These are phyloP conservation scores for Drosophila differens DNA, from an alignment of 2,888 invertebrate genomes.

Conservation along the genomic window DNA sequence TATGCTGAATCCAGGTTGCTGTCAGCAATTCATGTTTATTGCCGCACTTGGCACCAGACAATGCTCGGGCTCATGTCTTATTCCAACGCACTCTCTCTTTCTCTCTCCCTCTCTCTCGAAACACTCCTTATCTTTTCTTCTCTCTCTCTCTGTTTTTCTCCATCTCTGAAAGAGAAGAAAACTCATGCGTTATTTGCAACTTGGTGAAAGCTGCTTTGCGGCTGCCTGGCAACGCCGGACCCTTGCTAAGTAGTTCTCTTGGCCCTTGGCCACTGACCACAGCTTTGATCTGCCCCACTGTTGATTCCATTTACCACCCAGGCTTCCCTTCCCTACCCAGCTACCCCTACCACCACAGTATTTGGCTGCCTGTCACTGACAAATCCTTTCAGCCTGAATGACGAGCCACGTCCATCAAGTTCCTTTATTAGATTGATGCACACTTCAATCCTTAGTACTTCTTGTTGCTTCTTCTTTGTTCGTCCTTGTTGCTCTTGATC, in stretches of 20 bases:
- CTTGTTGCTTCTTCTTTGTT: constrained; percentile 3
- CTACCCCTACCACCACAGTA: background rate
- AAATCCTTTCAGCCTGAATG: constrained; percentile 41
- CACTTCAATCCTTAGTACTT: constrained; percentile 13
- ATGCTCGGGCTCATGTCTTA: constrained; percentile 37
- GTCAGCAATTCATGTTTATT: constrained; percentile 72
- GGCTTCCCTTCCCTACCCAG: background rate
- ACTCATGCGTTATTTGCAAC: constrained; percentile 38
- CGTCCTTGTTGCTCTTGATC: constrained; percentile 6
- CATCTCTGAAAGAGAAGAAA: background rate
- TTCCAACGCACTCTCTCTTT: background rate
- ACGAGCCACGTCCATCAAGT: constrained; percentile 35
- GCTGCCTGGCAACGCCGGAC: constrained; percentile 44
- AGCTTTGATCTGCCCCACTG: constrained; percentile 42
- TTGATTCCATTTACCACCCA: background rate
- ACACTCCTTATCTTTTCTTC: background rate
- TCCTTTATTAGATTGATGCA: constrained; percentile 31
- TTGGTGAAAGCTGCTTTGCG: constrained; percentile 57
- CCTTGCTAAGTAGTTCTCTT: constrained; percentile 49
- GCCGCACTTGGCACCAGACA: constrained; percentile 65
- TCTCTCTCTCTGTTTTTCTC: background rate
- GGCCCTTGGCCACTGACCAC: constrained; percentile 43
- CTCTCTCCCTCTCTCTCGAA: constrained; percentile 14
- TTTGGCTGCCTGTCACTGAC: constrained; percentile 1
- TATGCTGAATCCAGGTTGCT: constrained; percentile 14